Evolutionary conservation across 2,113 vertebrate genomes (phyloP), one percentile per base, ranked within the genome.

Genomic region (Cynopterus brachyotis): DNA sequence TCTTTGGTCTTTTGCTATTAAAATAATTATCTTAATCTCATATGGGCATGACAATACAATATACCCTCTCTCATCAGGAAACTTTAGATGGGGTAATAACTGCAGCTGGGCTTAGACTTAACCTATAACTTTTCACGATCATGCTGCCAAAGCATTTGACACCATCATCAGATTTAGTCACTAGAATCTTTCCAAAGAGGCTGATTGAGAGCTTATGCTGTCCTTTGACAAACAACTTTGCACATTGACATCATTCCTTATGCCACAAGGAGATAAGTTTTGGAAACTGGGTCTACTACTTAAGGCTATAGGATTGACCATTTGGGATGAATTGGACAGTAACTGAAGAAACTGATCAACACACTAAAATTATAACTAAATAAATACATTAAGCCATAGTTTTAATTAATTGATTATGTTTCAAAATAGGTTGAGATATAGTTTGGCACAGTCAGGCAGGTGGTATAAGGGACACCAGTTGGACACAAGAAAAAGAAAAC

Each of bases 11-110:
- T n/a, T 89, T 96, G 73, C 60, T 91, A 59, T 94, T 94, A 93
- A 95, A 96, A 97, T 73, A 28, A 85, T 57, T 94, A 85, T 72
- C 70, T 97, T 96, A 73, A 73, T 97, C 89, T 94, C 70, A 94
- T 22, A 70, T 40, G 91, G 69, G 57, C 73, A 40, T 84, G 57
- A 22, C 62, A 80, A 87, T 35, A 78, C 53, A 80, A 60, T 32
- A 30, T 93, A 32, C 12, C 42, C 40, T 93, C 47, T 86, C 45
- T 80, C 79, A 93, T 70, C 53, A 72, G 64, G 32, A 45, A 89
- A 72, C 69, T 90, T 50, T 62, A 60, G 37, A 73, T 96, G 24
- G 16, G 6, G 50, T 82, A 66, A 89, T 69, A 85, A 84, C 57
- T 82, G 12, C 37, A 32, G 17, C 12, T 45, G 79, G 79, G 28